Base-by-base conservation (phyloP, 2,113 vertebrate species). In the Carassius gibelio region DNA sequence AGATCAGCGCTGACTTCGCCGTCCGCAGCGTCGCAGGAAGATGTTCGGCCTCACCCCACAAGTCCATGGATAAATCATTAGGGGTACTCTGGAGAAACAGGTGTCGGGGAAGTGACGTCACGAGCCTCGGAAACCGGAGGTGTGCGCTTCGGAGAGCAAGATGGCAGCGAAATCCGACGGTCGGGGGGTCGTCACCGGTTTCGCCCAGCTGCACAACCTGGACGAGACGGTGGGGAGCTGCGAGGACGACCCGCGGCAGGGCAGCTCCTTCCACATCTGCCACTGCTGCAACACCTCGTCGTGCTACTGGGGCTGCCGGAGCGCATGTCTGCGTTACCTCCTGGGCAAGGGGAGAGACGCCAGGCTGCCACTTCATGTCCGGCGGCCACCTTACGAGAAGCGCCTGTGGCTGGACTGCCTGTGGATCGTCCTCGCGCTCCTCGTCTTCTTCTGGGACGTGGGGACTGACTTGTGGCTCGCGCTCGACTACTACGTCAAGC, bases 201-300 rank as follows among this genome's bases (percentile, higher is more conserved):
- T 98, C 95, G 96, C 97, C 95, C 97, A 97, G 95, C 96, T 98
- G 95, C 97, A 96, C 95, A 96, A 98, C 96, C 96, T 97, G 96
- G 97, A 97, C 94, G 97, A 98, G 92, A 94, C 96, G 94, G 95
- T 93, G 95, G 95, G 94, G 85, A 92, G 93, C 72, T 94, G 93
- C 84, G 96, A 95, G 93, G 94, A 92, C 89, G 96, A 96, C 89
- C 91, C 94, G 69, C 93, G 93, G 91, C 93, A 95, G 92, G 94
- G 96, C 95, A 98, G 97, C 94, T 97, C 97, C 83, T 94, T 98
- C 92, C 97, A 98, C 96, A 98, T 98, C 93, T 98, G 97, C 92
- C 96, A 97, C 93, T 98, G 97, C 96, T 98, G 97, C 95, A 97
- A 98, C 96, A 98, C 96, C 90, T 98, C 97, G 75, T 98, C 97